Evolutionary conservation across 2,113 vertebrate species (phyloP).

Genomic region (Verasper variegatus): DNA sequence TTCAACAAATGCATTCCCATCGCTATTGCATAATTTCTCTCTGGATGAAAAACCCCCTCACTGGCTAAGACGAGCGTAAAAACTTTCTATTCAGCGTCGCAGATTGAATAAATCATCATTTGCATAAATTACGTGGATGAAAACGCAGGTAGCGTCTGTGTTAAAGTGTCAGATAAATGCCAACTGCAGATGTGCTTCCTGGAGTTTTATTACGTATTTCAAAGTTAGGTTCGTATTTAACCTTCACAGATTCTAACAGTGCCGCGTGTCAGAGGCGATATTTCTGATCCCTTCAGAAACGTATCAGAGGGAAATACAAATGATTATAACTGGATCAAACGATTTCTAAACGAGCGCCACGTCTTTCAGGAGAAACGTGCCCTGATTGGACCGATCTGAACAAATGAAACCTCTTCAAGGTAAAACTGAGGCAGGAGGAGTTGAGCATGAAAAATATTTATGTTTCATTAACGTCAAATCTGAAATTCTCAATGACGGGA

Average conservation of each 20-base stretch:
- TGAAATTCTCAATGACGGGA: background rate
- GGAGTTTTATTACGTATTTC: slow-evolving; percentile 20
- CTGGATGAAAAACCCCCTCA: slow-evolving; percentile 37
- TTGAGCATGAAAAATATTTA: slow-evolving; percentile 11
- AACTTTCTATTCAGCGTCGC: background rate
- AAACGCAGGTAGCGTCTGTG: slow-evolving; percentile 22
- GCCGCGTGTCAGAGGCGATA: background rate
- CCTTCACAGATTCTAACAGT: background rate
- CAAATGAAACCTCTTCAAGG: slow-evolving; percentile 3
- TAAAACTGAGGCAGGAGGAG: background rate
- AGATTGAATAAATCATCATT: slow-evolving; percentile 50
- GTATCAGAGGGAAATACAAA: background rate
- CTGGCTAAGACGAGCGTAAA: slow-evolving; percentile 30
- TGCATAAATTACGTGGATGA: slow-evolving; percentile 48
- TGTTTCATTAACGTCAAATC: background rate
- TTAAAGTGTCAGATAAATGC: slow-evolving; percentile 53
- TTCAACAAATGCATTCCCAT: slow-evolving; percentile 57
- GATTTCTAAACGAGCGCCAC: background rate
- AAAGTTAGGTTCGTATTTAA: slow-evolving; percentile 40
- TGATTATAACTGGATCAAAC: slow-evolving; percentile 3
- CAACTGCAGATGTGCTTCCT: slow-evolving; percentile 28
- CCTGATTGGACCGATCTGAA: background rate
- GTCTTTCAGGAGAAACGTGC: too few relatives aligned
- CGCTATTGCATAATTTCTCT: slow-evolving; percentile 45
- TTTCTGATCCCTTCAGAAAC: background rate